A percentile compares a stretch with the other conserved stretches of the same genome.
Evolutionary conservation across 2,888 invertebrate species (phyloP).

Genomic region (Macrophya annulata): DNA sequence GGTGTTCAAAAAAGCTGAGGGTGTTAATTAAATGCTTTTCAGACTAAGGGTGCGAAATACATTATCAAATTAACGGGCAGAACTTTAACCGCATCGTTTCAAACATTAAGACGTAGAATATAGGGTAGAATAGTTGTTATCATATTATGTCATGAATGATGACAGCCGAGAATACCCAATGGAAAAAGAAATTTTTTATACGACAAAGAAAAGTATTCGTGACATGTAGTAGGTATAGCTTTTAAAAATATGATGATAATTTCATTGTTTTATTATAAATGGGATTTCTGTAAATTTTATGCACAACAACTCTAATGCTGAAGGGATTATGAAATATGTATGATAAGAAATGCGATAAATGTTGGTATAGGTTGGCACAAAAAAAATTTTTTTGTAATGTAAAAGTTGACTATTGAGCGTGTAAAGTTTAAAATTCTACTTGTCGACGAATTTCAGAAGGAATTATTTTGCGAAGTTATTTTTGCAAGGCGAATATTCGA

Average conservation of each 20-base stretch:
- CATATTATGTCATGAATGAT: background rate
- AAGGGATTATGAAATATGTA: background rate
- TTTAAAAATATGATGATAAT: background rate
- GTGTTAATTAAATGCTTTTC: constrained; percentile 27
- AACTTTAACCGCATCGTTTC: background rate
- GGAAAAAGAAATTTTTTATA: constrained; percentile 6
- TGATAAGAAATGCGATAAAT: background rate
- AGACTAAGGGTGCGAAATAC: constrained; percentile 34
- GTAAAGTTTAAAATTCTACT: constrained; percentile 24
- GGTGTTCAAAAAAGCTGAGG: constrained; percentile 27
- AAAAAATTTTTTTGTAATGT: no score
- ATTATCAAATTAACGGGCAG: constrained; percentile 28
- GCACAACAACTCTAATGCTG: background rate
- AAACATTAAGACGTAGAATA: background rate
- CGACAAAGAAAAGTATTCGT: background rate
- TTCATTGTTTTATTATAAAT: background rate
- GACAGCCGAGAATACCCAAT: background rate
- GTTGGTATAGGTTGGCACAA: background rate
- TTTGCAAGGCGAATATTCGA: constrained; percentile 30
- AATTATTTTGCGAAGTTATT: constrained; percentile 37
- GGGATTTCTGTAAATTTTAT: background rate
- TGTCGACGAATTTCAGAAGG: constrained; percentile 19
- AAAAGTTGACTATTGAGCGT: constrained; percentile 20
- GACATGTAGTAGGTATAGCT: background rate
- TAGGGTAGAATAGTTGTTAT: constrained; percentile 9